These are phyloP conservation scores for Notodromas monacha DNA, from an alignment of 2,888 invertebrate genomes.

Conservation along the genomic window DNA sequence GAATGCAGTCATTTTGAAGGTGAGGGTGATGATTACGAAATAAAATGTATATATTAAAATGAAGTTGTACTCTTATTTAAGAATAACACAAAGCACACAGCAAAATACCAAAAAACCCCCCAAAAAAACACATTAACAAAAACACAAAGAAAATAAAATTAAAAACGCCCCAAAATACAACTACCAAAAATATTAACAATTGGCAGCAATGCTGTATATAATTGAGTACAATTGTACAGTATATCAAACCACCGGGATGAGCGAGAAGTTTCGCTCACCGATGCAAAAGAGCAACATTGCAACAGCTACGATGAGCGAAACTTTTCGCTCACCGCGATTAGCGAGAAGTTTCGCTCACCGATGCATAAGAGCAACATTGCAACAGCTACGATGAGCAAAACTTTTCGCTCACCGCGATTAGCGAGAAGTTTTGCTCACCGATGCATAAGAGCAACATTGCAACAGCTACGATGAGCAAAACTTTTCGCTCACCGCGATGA, in stretches of 20 bases:
- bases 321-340: background rate
- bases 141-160: no score
- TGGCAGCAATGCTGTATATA: no score
- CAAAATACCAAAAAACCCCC: no score
- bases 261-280: background rate
- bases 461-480: background rate
- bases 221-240: no score
- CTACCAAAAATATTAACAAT: no score
- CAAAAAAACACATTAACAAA: no score
- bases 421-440: constrained; percentile 1
- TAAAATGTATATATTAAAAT: no score
- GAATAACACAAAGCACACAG: no score
- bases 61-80: no score
- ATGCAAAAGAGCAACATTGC: background rate
- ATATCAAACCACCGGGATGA: constrained; percentile 1
- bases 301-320: background rate
- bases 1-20: no score
- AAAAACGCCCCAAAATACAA: no score
- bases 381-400: background rate
- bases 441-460: background rate
- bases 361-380: background rate
- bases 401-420: constrained; percentile 1
- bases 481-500: background rate
- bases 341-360: background rate
- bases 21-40: no score